These are phyloP conservation scores for Luperina nickerlii DNA, from an alignment of 2,888 invertebrate genomes.

Conservation along the genomic window DNA sequence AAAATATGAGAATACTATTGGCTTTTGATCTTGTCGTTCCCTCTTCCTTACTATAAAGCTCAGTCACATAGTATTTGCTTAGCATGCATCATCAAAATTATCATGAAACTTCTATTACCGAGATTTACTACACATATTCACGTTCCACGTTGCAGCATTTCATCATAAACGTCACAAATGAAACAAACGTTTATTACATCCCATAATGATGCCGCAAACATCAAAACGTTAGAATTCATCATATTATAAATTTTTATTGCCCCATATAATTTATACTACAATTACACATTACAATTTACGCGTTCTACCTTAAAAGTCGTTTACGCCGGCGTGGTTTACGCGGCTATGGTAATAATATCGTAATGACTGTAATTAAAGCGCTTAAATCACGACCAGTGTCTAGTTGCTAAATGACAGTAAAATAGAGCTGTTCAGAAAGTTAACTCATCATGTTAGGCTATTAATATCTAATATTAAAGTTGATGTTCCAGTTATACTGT, in stretches of 20 bases:
- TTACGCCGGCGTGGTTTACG: constrained; percentile 51
- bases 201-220: constrained; percentile 28
- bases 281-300: constrained; percentile 57
- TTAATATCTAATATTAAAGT: background rate
- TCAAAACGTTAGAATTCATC: constrained; percentile 45
- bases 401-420: constrained; percentile 30
- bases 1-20: too few species aligned
- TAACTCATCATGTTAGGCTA: constrained; percentile 4
- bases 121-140: background rate
- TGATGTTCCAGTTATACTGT: background rate
- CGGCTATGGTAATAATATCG: constrained; percentile 56
- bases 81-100: background rate
- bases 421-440: constrained; percentile 25
- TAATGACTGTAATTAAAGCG: constrained; percentile 64
- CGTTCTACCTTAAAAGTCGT: constrained; percentile 48
- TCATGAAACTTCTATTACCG: background rate
- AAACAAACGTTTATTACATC: constrained; percentile 30
- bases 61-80: background rate
- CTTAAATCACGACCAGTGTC: constrained; percentile 57
- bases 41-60: background rate
- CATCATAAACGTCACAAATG: constrained; percentile 15
- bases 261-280: constrained; percentile 46
- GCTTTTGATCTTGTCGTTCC: background rate
- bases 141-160: background rate
- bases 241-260: constrained; percentile 44